Percentiles rank a stretch among this genome's conserved stretches.
phyloP scores from a whole-genome alignment of 92 coral and sea anemone species.

The Zoanthus sociatus region DNA sequence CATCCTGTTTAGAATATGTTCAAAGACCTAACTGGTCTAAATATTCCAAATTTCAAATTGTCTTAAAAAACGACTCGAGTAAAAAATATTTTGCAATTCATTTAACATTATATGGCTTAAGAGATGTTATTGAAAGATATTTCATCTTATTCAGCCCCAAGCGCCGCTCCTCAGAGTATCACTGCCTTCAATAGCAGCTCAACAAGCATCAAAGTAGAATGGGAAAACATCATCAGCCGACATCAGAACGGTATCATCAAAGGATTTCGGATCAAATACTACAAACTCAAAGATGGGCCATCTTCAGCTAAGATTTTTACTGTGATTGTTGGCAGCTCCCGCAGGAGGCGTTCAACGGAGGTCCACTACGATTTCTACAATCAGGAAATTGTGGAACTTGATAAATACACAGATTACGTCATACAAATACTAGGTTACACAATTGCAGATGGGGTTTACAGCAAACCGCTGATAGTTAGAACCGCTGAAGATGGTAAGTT shows the following conservation, averaged over 20 bases:
- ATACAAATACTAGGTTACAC: constrained; percentile 51
- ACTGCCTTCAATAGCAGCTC: constrained; percentile 32
- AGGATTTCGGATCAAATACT: constrained; percentile 41
- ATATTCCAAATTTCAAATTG: too few relatives aligned
- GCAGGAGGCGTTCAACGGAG: constrained; percentile 26
- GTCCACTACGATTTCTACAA: constrained; percentile 28
- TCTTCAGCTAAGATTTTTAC: constrained; percentile 19
- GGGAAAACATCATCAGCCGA: neutral
- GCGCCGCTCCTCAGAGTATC: constrained; percentile 31
- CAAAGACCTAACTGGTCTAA: too few relatives aligned
- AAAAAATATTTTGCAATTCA: too few relatives aligned
- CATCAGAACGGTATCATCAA: constrained; percentile 23
- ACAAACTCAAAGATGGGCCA: constrained; percentile 29
- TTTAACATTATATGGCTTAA: too few relatives aligned
- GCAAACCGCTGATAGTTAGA: constrained; percentile 22
- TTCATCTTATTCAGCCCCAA: constrained; percentile 10
- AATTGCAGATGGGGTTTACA: constrained; percentile 48
- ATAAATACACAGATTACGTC: constrained; percentile 47
- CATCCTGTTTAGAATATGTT: too few relatives aligned
- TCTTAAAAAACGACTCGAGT: too few relatives aligned
- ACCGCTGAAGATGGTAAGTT: constrained; percentile 52
- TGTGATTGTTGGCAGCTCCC: neutral
- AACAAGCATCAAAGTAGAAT: constrained; percentile 34
- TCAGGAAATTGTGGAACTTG: constrained; percentile 44
- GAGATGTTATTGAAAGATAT: neutral